phyloP scores from a whole-genome alignment of 2,888 invertebrate species.

The Lasioglossum malachurum region DNA sequence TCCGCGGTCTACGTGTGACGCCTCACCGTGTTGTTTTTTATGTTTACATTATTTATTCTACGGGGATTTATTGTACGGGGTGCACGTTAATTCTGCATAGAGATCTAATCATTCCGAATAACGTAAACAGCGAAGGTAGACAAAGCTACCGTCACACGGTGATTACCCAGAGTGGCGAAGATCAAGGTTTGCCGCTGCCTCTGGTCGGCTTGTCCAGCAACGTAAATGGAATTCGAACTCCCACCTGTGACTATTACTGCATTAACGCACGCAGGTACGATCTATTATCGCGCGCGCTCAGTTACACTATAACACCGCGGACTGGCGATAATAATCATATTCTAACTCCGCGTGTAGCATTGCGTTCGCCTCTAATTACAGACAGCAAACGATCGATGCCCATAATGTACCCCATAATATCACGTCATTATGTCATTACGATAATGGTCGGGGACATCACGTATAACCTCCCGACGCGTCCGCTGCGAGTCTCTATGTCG shows the following conservation, averaged over 20 bases:
- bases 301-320: slow-evolving; percentile 20
- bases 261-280: neutral
- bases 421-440: slow-evolving; percentile 70
- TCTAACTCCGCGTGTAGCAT: slow-evolving; percentile 53
- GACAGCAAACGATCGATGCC: slow-evolving; percentile 72
- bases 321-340: slow-evolving; percentile 62
- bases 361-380: slow-evolving; percentile 71
- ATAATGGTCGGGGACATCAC: slow-evolving; percentile 66
- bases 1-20: no score
- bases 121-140: neutral
- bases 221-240: neutral
- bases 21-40: no score
- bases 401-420: slow-evolving; percentile 65
- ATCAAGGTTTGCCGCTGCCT: neutral
- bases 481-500: neutral
- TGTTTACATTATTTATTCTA: no score
- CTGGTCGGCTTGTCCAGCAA: neutral
- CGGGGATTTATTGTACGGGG: no score
- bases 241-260: neutral
- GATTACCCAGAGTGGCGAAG: neutral
- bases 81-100: no score
- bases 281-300: slow-evolving; percentile 10
- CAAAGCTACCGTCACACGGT: neutral
- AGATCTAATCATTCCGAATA: neutral
- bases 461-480: slow-evolving; percentile 39